phyloP scores from a whole-genome alignment of 2,113 vertebrate species.

The Plestiodon gilberti region DNA sequence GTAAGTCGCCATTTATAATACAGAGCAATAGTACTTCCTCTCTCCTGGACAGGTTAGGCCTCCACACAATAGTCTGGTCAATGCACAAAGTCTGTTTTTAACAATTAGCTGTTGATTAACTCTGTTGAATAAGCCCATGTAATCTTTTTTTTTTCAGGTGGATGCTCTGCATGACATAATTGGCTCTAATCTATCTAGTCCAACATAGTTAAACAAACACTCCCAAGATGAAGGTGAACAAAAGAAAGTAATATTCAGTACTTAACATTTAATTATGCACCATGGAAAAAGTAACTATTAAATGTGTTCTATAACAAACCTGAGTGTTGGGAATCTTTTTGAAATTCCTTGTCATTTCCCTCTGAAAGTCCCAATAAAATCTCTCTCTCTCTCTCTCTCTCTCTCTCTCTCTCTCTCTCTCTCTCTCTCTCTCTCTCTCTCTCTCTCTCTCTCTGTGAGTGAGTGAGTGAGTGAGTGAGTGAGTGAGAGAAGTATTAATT shows the following conservation, averaged over 20 bases:
- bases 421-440: no score
- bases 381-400: not conserved
- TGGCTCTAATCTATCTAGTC: conserved; percentile 57
- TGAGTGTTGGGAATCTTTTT: conserved; percentile 20
- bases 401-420: no score
- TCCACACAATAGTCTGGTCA: not conserved
- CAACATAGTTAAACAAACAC: conserved; percentile 43
- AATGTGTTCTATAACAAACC: conserved; percentile 10
- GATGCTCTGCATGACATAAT: conserved; percentile 67
- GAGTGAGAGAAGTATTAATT: no score
- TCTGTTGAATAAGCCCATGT: not conserved
- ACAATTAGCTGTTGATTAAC: not conserved
- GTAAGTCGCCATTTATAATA: not conserved
- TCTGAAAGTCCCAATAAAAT: not conserved
- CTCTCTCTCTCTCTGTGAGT: no score
- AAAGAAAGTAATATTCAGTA: conserved; percentile 21
- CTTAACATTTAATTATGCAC: not conserved
- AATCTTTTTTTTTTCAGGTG: conserved; percentile 67
- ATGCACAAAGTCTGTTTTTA: not conserved
- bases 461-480: no score
- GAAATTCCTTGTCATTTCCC: conserved; percentile 16
- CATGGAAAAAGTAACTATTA: not conserved
- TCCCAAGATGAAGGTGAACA: not conserved
- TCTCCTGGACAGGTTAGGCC: not conserved
- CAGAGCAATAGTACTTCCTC: not conserved